Percentiles rank a stretch among this genome's conserved stretches.
phyloP scores from a whole-genome alignment of 1,140 invertebrate genomes.

The Atta texana region DNA sequence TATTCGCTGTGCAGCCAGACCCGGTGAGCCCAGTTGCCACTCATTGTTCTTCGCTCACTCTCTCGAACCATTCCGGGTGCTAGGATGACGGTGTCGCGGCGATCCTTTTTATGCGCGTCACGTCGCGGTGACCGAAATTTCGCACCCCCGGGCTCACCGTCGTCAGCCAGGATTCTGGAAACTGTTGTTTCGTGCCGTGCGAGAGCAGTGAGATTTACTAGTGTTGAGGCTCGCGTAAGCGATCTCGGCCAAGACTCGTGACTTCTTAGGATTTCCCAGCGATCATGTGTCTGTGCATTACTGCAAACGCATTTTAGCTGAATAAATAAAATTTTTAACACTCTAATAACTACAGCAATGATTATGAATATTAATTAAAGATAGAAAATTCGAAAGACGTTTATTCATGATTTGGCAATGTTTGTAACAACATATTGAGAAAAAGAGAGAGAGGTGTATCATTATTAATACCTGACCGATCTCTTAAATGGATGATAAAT shows the following conservation, averaged over 20 bases:
- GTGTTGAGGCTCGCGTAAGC: conserved; percentile 29
- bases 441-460: no score
- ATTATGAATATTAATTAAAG: conserved; percentile 26
- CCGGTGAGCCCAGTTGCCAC: conserved; percentile 7
- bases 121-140: conserved; percentile 65
- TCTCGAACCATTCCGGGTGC: conserved; percentile 7
- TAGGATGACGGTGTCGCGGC: conserved; percentile 9
- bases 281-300: neutral
- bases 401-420: neutral
- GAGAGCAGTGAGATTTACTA: conserved; percentile 51
- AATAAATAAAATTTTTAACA: conserved; percentile 23
- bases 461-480: neutral
- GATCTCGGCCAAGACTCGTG: conserved; percentile 39
- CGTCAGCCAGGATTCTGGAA: conserved; percentile 25
- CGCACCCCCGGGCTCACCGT: conserved; percentile 41
- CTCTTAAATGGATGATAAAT: neutral
- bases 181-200: conserved; percentile 46
- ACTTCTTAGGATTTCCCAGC: conserved; percentile 31
- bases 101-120: conserved; percentile 63
- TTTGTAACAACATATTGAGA: neutral
- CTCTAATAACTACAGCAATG: neutral
- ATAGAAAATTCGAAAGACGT: neutral
- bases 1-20: conserved; percentile 1
- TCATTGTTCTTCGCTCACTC: neutral
- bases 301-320: neutral